A percentile compares a stretch with the other conserved stretches of the same genome.
phyloP scores from a whole-genome alignment of 2,113 vertebrate genomes.

The Columba janthina region DNA sequence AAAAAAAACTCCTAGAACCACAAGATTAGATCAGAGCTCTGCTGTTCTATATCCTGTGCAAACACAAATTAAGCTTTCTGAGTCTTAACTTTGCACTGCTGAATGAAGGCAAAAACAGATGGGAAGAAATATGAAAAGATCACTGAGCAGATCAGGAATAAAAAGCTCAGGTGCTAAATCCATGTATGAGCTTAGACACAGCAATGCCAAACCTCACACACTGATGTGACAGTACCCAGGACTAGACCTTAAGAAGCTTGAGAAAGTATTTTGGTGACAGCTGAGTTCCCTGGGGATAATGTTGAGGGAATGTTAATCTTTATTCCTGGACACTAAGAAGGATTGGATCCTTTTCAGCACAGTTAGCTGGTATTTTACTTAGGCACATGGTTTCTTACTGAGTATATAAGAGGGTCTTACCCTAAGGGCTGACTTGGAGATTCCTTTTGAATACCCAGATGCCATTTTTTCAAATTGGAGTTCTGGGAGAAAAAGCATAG shows the following conservation, averaged over 20 bases:
- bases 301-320: background rate
- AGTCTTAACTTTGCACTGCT: background rate
- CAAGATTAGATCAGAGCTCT: background rate
- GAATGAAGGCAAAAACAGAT: background rate
- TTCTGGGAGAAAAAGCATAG: fast-evolving
- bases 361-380: background rate
- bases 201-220: background rate
- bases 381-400: fast-evolving
- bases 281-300: background rate
- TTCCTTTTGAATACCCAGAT: background rate
- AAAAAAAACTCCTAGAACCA: background rate
- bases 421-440: background rate
- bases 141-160: background rate
- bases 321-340: background rate
- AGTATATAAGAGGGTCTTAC: background rate
- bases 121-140: background rate
- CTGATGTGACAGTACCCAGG: background rate
- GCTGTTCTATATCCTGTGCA: background rate
- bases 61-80: background rate
- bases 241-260: background rate
- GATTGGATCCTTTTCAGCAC: background rate
- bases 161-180: background rate
- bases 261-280: background rate
- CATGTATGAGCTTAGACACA: background rate
- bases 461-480: background rate